Base-by-base conservation (phyloP, 2,113 vertebrate genomes). In the Nothoprocta perdicaria region DNA sequence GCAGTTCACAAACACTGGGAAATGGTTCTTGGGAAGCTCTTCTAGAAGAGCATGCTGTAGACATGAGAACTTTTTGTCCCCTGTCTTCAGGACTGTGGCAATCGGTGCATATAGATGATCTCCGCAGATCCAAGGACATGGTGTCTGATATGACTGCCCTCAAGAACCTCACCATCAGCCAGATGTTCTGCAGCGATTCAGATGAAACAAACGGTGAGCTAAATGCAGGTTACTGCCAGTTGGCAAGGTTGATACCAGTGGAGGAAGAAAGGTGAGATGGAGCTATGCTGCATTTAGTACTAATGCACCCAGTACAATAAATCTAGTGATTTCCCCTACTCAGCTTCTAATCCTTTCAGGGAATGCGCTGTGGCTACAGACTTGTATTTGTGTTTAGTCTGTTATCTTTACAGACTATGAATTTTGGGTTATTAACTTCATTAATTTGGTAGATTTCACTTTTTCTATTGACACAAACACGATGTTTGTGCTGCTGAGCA, bases 21-120 rank as follows among this genome's bases (percentile, higher is more conserved):
- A 71, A 38, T 38, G 1, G 2, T 52, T 62, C 14, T 72, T 73
- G 35, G 35, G 69, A 38, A 77, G 45, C 35, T 78, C 22, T 10
- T 45, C 3, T 29, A 52, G 43, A 53, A 27, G n/a, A 38, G 22
- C 0, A 0, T 10, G 61, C 78, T 86, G 53, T 74, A 68, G 63
- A 33, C n/a, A 3, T 33, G 26, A 26, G 6, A 1, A 10, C 4
- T 24, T 31, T 7, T 11, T 43, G 26, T 15, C 24, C 40, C 60
- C 3, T 84, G 55, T 57, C 65, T 52, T 6, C 31, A 99, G 99
- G 98, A 4, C 98, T 98, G 15, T 99, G 99, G 99, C 98, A 94
- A 80, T 99, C 99, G 0, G 98, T 99, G 92, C 99, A 99, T 75
- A 99, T 99, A 2, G 99, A 99, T 3, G 99, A 99, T 92, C 98